A percentile compares a stretch with the other conserved stretches of the same genome.
phyloP scores from a whole-genome alignment of 2,888 invertebrate genomes.

The Xestobium rufovillosum region DNA sequence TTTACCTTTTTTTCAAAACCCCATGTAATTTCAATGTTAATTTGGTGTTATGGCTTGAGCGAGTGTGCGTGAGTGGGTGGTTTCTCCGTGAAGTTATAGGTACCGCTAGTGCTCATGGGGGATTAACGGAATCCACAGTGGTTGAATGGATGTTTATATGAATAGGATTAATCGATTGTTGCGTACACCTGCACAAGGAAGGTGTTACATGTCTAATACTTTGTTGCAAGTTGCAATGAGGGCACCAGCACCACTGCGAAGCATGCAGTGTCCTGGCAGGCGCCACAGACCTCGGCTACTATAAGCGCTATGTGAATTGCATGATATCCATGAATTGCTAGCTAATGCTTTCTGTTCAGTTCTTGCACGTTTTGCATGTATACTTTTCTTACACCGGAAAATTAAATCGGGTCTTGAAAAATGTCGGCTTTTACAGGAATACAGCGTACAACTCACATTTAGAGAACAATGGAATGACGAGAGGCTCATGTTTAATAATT shows the following conservation, averaged over 20 bases:
- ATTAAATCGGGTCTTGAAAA: too few species aligned
- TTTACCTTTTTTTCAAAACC: too few species aligned
- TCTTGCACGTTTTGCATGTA: too few species aligned
- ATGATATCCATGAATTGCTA: constrained; percentile 18
- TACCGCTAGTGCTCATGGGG: too few species aligned
- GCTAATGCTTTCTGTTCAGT: too few species aligned
- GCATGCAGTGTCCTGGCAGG: constrained; percentile 33
- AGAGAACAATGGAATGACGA: constrained; percentile 96
- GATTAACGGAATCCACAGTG: too few species aligned
- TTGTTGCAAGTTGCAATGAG: constrained; percentile 39
- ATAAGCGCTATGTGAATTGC: constrained; percentile 25
- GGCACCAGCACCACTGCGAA: constrained; percentile 43
- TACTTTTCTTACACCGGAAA: too few species aligned
- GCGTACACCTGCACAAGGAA: constrained; percentile 37
- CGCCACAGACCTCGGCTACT: constrained; percentile 33
- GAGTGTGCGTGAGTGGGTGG: too few species aligned
- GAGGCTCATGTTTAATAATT: constrained; percentile 81
- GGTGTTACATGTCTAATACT: constrained; percentile 29
- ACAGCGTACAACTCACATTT: constrained; percentile 95
- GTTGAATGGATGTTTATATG: constrained; percentile 23
- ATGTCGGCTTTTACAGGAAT: constrained; percentile 65
- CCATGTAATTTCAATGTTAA: too few species aligned
- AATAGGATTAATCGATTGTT: constrained; percentile 33
- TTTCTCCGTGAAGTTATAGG: too few species aligned
- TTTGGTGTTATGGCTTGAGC: too few species aligned